Percentiles rank a stretch among this genome's conserved stretches.
phyloP scores from a whole-genome alignment of 2,888 invertebrate genomes.

The Oscheius onirici region DNA sequence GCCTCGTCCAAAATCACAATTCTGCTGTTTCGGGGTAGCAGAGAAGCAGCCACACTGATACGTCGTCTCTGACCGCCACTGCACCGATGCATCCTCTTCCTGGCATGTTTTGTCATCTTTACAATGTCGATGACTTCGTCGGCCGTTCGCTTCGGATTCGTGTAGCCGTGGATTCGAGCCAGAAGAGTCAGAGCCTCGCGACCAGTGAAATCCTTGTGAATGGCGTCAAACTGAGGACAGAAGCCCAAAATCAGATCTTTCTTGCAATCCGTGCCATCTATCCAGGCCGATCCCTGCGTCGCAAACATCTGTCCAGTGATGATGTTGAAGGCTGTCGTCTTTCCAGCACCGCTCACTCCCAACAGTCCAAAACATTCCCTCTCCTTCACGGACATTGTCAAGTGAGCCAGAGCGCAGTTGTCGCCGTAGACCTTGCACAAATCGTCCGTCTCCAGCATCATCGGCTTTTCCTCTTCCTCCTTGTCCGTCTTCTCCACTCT shows the following conservation, averaged over 20 bases:
- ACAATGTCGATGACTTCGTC: constrained; percentile 54
- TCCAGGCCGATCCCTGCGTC: constrained; percentile 48
- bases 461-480: no score
- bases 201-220: constrained; percentile 59
- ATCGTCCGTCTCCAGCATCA: not conserved
- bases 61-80: constrained; percentile 84
- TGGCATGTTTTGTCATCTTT: constrained; percentile 57
- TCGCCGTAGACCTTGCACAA: constrained; percentile 42
- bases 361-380: constrained; percentile 66
- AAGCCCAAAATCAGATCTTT: constrained; percentile 52
- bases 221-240: constrained; percentile 67
- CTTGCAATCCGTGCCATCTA: constrained; percentile 50
- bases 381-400: constrained; percentile 56
- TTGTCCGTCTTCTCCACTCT: no score
- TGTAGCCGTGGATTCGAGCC: constrained; percentile 50
- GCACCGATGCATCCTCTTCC: constrained; percentile 53
- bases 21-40: constrained; percentile 77
- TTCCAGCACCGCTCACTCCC: constrained; percentile 63
- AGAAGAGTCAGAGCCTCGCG: constrained; percentile 54
- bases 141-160: constrained; percentile 44
- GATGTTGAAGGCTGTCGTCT: constrained; percentile 67
- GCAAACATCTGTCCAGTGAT: constrained; percentile 54
- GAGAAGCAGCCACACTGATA: constrained; percentile 82
- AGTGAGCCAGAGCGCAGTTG: constrained; percentile 48
- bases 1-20: constrained; percentile 78